phyloP scores from a whole-genome alignment of 2,113 vertebrate genomes.

The Hucho hucho region DNA sequence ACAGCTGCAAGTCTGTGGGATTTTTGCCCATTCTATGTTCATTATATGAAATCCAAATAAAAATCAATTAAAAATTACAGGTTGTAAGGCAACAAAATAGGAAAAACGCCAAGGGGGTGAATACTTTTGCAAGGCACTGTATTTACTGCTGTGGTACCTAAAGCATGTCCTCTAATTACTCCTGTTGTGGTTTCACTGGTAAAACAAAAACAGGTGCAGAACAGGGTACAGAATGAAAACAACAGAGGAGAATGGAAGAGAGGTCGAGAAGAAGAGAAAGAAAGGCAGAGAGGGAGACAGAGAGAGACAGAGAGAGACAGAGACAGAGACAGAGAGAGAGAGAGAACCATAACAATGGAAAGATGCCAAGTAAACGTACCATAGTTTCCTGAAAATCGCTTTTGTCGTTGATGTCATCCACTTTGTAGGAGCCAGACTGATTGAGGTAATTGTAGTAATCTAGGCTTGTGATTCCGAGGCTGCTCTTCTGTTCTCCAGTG shows the following conservation, averaged over 20 bases:
- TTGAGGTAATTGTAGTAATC: slow-evolving; percentile 97
- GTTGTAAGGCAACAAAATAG: no score
- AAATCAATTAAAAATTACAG: no score
- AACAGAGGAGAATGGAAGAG: slow-evolving; percentile 1
- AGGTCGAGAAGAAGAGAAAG: slow-evolving; percentile 19
- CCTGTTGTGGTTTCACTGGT: slow-evolving; percentile 50
- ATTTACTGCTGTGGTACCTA: slow-evolving; percentile 34
- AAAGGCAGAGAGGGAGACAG: background rate
- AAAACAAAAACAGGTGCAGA: slow-evolving; percentile 61
- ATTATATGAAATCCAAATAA: no score
- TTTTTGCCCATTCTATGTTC: no score
- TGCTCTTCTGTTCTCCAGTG: slow-evolving; percentile 84
- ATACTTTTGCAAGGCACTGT: no score
- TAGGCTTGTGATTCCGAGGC: slow-evolving; percentile 90
- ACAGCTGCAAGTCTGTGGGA: no score
- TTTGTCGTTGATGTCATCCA: slow-evolving; percentile 96
- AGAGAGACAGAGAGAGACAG: slow-evolving; percentile 1
- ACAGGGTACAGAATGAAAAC: background rate
- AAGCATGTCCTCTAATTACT: slow-evolving; percentile 54
- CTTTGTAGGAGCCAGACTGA: slow-evolving; percentile 95
- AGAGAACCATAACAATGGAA: slow-evolving; percentile 5
- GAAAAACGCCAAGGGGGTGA: no score
- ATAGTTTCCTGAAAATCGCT: slow-evolving; percentile 92
- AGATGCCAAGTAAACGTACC: slow-evolving; percentile 68
- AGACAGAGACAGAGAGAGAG: slow-evolving; percentile 15